Base-by-base conservation (phyloP, 2,888 invertebrate species). In the Meteorus cinctellus region DNA sequence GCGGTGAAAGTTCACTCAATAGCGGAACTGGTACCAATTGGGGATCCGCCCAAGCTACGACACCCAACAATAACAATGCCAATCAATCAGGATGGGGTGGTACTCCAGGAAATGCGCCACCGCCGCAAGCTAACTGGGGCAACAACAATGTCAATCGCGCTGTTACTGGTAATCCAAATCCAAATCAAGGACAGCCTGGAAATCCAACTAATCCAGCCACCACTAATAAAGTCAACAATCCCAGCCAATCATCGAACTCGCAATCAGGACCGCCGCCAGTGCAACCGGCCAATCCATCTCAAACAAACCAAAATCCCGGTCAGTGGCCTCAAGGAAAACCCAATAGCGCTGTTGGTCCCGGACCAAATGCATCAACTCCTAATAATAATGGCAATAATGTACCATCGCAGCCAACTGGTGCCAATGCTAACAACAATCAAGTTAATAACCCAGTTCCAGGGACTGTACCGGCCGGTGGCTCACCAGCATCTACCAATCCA, bases 1-100 rank as follows among this genome's bases (percentile, higher is more conserved):
- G 96, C 70, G 96, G 95, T 76, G 96, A 96, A 90, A 95, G 94
- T 90, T 95, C 95, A 63, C 92, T 96, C 85, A 95, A 94, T 88
- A 93, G 93, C 78, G 91, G 91, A 81, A 90, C 90, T 72, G 93
- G 95, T 77, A 93, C 94, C 76, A 95, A 94, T 81, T 96, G 96
- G 95, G 95, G 95, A 82, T 93, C 94, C 78, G 94, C 95, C 67
- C 95, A 94, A 74, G 90, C 94, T 59, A 92, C 93, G 84, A 93
- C 93, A 87, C 90, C 92, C 91, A 90, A 82, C 90, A 90, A 80
- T 93, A 92, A 92, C 93, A 86, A 92, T 86, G 92, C 92, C 8
- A 86, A 86, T 66, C 87, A 91, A 78, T 90, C 90, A 75, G 91
- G 92, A 83, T 91, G 92, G 92, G 91, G 92, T 81, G 89, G 90